Evolutionary conservation across 2,888 invertebrate species (phyloP).

Genomic region (Phaonia tiefii): DNA sequence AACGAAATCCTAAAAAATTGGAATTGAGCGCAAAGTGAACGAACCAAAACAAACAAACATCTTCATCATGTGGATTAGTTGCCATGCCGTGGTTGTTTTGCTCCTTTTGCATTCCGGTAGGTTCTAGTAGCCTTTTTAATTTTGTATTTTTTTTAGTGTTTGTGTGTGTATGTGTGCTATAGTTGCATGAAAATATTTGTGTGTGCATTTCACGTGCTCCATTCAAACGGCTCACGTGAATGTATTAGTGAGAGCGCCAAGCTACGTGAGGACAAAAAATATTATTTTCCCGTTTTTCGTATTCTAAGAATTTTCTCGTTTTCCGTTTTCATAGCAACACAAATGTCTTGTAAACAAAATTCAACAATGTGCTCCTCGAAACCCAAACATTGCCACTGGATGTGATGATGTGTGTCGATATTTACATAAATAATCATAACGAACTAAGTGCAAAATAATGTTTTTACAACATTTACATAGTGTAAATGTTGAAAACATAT

Average conservation of each 20-base stretch:
- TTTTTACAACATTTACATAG: constrained; percentile 15
- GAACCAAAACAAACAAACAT: constrained; percentile 71
- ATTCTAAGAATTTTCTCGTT: constrained; percentile 18
- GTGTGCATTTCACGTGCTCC: background rate
- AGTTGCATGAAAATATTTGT: constrained; percentile 1
- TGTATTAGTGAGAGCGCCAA: constrained; percentile 25
- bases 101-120: constrained; percentile 79
- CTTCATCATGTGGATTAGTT: constrained; percentile 80
- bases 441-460: constrained; percentile 11
- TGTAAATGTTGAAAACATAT: no score
- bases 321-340: constrained; percentile 35
- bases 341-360: constrained; percentile 52
- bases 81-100: constrained; percentile 79
- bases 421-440: constrained; percentile 30
- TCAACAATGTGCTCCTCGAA: constrained; percentile 31
- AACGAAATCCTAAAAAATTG: constrained; percentile 34
- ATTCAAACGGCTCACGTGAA: background rate
- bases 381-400: background rate
- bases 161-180: constrained; percentile 2
- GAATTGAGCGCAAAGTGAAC: constrained; percentile 50
- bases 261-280: background rate
- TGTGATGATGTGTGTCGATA: background rate
- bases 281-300: background rate
- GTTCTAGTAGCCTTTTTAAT: constrained; percentile 67
- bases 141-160: background rate